phyloP scores from a whole-genome alignment of 2,797 vertebrate genomes.

The Tapera naevia region DNA sequence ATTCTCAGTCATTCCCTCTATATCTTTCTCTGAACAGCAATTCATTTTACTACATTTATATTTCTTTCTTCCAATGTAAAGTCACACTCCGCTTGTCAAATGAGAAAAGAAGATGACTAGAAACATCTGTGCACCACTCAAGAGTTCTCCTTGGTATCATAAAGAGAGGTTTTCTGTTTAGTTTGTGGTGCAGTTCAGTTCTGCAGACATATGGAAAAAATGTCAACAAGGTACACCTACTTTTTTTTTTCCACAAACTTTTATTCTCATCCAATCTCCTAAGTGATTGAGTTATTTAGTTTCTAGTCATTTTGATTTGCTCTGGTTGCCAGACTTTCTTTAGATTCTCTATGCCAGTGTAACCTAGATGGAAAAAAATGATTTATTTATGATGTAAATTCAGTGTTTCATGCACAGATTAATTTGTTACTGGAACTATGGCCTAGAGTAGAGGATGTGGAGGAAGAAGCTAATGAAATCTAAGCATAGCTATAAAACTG shows the following conservation, averaged over 20 bases:
- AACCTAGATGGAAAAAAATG: background rate
- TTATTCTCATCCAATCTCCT: conserved; percentile 1
- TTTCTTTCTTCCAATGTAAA: background rate
- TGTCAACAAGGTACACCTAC: background rate
- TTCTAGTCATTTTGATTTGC: background rate
- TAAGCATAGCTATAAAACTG: background rate
- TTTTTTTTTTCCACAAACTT: background rate
- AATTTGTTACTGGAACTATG: background rate
- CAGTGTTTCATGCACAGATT: background rate
- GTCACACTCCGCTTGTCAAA: background rate
- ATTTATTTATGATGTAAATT: background rate
- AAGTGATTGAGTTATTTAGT: background rate
- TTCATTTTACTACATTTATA: background rate
- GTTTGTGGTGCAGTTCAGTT: background rate
- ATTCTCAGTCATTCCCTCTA: background rate
- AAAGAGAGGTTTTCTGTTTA: background rate
- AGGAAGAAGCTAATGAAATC: background rate
- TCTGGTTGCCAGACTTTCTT: background rate
- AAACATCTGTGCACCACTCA: background rate
- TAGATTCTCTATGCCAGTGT: background rate
- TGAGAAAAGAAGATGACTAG: background rate
- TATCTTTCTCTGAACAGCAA: background rate
- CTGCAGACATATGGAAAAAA: background rate
- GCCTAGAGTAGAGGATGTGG: background rate
- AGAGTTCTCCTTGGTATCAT: background rate